Conservation (phyloP, 2,797 vertebrate species). For the Sebastes flavidus region DNA sequence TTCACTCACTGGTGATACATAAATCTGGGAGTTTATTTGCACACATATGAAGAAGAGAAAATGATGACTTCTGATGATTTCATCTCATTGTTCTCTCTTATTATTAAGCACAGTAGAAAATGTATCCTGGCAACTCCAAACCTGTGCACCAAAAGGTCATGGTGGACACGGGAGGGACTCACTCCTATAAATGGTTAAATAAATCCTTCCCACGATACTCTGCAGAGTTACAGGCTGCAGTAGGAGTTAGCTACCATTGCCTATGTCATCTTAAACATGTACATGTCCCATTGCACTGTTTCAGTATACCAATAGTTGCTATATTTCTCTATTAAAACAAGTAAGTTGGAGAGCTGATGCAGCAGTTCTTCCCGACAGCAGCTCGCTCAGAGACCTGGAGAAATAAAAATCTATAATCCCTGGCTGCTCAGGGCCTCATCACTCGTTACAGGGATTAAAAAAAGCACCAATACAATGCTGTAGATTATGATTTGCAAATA, state of each 20-base stretch:
- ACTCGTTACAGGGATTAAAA: neutral
- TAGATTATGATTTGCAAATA: conserved; percentile 15
- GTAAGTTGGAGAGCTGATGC: neutral
- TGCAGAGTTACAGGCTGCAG: neutral
- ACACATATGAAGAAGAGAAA: neutral
- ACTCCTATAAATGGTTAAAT: conserved; percentile 39
- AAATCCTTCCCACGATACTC: conserved; percentile 19
- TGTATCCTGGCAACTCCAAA: conserved; percentile 65
- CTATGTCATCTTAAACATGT: neutral
- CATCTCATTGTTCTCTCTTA: neutral
- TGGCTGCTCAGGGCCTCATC: neutral
- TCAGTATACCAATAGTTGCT: neutral
- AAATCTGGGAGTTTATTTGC: neutral
- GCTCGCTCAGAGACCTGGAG: neutral
- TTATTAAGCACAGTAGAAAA: conserved; percentile 26
- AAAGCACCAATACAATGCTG: neutral
- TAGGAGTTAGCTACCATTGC: neutral
- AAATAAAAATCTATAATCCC: neutral
- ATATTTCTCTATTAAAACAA: neutral
- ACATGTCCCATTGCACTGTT: neutral
- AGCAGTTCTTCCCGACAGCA: neutral
- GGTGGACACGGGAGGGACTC: conserved; percentile 51
- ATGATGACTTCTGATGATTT: neutral
- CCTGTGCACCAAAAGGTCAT: conserved; percentile 59
- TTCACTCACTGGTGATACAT: neutral